Evolutionary conservation across 1,140 invertebrate genomes (phyloP).

Genomic region (Prorops nasuta): DNA sequence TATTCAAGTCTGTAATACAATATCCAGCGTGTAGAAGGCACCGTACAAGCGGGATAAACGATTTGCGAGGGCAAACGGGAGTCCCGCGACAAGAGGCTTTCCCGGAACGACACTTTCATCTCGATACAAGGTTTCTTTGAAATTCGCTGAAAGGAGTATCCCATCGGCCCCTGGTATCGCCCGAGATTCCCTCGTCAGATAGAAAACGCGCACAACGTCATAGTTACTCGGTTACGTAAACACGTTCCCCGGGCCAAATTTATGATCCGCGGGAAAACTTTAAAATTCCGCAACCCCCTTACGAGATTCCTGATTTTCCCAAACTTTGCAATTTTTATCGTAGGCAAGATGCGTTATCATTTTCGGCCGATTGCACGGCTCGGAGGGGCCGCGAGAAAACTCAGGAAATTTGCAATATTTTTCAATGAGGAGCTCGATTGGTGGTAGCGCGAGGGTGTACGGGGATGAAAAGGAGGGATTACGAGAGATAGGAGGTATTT

Average conservation of each 20-base stretch:
- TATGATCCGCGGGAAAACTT: background rate
- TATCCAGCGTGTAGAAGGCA: slow-evolving; percentile 40
- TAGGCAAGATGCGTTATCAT: slow-evolving; percentile 19
- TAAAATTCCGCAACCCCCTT: background rate
- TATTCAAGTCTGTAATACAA: slow-evolving; percentile 56
- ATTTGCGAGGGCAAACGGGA: slow-evolving; percentile 21
- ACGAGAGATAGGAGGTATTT: slow-evolving; percentile 1
- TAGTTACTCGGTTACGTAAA: slow-evolving; percentile 1
- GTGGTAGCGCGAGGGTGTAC: background rate
- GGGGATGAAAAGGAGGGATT: slow-evolving; percentile 24
- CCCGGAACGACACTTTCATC: slow-evolving; percentile 12
- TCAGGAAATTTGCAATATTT: slow-evolving; percentile 40
- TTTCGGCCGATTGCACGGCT: slow-evolving; percentile 19
- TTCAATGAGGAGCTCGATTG: slow-evolving; percentile 23
- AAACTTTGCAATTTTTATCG: too few relatives aligned
- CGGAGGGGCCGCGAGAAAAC: slow-evolving; percentile 14
- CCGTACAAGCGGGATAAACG: slow-evolving; percentile 32
- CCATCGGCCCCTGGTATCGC: background rate
- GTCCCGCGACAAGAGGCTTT: slow-evolving; percentile 5
- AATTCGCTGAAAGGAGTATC: slow-evolving; percentile 1
- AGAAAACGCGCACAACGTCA: background rate
- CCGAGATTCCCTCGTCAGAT: background rate
- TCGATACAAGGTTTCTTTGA: slow-evolving; percentile 4
- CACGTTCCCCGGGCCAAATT: slow-evolving; percentile 1
- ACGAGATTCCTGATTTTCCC: too few relatives aligned